phyloP scores from a whole-genome alignment of 2,888 invertebrate genomes.

The Rhagophthalmus giganteus region DNA sequence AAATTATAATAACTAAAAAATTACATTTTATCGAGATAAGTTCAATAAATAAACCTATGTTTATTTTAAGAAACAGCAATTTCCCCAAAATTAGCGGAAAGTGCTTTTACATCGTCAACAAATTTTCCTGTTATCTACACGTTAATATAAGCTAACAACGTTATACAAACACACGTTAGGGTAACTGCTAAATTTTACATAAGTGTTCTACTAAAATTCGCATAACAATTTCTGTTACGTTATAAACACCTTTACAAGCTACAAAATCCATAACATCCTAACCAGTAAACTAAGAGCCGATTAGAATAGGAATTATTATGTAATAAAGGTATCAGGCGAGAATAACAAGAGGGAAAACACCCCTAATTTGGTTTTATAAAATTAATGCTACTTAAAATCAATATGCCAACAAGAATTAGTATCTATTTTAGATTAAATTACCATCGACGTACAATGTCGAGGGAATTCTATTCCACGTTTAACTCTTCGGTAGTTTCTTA shows the following conservation, averaged over 20 bases:
- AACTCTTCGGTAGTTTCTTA: neutral
- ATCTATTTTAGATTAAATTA: no score
- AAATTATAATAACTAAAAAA: no score
- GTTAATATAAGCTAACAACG: conserved; percentile 7
- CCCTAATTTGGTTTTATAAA: neutral
- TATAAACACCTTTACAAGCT: conserved; percentile 21
- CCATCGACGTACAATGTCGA: no score
- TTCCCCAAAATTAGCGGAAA: conserved; percentile 7
- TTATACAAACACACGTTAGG: conserved; percentile 10
- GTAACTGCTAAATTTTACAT: conserved; percentile 17
- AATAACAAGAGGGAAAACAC: conserved; percentile 12
- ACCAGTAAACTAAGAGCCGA: conserved; percentile 9
- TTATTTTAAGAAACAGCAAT: conserved; percentile 11
- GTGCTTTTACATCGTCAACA: conserved; percentile 6
- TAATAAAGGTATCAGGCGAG: no score
- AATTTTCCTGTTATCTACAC: conserved; percentile 10
- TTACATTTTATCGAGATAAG: neutral
- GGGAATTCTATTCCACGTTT: no score
- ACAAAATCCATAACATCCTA: conserved; percentile 13
- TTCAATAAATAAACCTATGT: neutral
- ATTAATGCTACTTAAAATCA: no score
- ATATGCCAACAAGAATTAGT: no score
- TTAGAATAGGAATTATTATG: conserved; percentile 18
- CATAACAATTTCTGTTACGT: conserved; percentile 18
- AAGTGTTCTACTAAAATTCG: conserved; percentile 19